Percentiles rank a stretch among this genome's conserved stretches.
Conservation (phyloP, 2,888 invertebrate species). For the Drosophila mulleri region DNA sequence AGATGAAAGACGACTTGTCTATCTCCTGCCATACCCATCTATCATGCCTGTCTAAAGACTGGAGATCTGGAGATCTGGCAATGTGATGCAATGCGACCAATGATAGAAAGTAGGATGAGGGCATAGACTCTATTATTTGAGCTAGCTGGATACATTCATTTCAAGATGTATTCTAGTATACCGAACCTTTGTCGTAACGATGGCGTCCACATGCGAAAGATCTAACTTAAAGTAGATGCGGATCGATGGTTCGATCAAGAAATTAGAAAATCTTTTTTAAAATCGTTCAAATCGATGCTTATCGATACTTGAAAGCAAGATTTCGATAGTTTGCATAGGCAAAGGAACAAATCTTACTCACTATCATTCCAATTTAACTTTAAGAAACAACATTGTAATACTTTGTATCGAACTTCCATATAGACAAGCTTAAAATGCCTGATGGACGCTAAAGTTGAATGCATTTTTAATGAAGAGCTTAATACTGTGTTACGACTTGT, state of each 20-base stretch:
- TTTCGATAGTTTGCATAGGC: no score
- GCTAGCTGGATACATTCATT: no score
- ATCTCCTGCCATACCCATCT: neutral
- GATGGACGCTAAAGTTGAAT: neutral
- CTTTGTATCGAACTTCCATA: neutral
- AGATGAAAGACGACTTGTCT: neutral
- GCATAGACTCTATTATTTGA: no score
- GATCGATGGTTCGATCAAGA: no score
- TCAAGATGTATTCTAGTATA: no score
- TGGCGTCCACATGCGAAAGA: no score
- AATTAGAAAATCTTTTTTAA: no score
- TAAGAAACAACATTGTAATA: neutral
- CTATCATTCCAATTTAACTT: neutral
- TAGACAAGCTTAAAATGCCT: neutral
- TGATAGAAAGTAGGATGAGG: no score
- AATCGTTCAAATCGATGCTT: neutral
- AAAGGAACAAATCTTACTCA: neutral
- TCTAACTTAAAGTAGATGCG: no score
- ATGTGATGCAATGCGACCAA: no score
- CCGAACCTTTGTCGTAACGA: no score
- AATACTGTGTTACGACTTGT: neutral
- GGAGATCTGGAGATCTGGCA: no score
- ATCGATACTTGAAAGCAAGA: neutral
- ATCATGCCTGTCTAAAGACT: neutral
- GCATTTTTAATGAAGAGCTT: constrained; percentile 8